phyloP scores from a whole-genome alignment of 2,113 vertebrate genomes.

The Syngnathus typhle region DNA sequence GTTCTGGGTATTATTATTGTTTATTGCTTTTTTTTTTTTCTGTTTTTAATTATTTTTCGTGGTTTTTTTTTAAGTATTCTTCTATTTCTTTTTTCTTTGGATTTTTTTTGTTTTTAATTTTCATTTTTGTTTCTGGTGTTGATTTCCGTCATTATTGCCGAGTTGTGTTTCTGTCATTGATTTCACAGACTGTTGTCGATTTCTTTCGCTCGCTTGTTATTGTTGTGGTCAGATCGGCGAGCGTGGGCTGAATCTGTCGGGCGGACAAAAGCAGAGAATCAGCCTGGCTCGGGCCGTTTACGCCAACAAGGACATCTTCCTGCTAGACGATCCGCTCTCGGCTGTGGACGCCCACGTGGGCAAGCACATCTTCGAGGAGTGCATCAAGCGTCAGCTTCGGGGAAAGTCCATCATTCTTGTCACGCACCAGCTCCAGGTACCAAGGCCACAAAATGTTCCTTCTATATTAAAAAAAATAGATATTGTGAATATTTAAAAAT shows the following conservation, averaged over 20 bases:
- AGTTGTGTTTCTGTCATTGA: not conserved
- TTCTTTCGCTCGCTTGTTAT: not conserved
- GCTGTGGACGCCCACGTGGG: slow-evolving; percentile 75
- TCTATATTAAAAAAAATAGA: too few species aligned
- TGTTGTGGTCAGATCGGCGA: slow-evolving; percentile 67
- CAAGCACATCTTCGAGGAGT: slow-evolving; percentile 75
- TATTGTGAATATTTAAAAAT: too few species aligned
- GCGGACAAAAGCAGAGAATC: slow-evolving; percentile 76
- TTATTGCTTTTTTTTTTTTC: not conserved
- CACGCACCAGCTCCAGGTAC: slow-evolving; percentile 75
- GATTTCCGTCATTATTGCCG: not conserved
- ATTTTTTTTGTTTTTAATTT: not conserved
- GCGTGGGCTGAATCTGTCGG: slow-evolving; percentile 73
- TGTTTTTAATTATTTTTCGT: too few species aligned
- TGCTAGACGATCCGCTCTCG: slow-evolving; percentile 76
- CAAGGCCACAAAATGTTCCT: too few species aligned
- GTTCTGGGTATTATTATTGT: not conserved
- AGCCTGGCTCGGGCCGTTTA: slow-evolving; percentile 75
- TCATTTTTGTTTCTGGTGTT: not conserved
- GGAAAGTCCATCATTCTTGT: slow-evolving; percentile 72
- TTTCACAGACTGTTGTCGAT: slow-evolving; percentile 3
- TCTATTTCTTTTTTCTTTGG: not conserved
- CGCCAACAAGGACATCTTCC: slow-evolving; percentile 69
- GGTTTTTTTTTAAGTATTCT: not conserved
- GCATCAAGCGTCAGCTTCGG: slow-evolving; percentile 67